Evolutionary conservation across 1,140 invertebrate genomes (phyloP), one percentile per base, ranked within the genome.

Genomic region (Drosophila prosaltans): DNA sequence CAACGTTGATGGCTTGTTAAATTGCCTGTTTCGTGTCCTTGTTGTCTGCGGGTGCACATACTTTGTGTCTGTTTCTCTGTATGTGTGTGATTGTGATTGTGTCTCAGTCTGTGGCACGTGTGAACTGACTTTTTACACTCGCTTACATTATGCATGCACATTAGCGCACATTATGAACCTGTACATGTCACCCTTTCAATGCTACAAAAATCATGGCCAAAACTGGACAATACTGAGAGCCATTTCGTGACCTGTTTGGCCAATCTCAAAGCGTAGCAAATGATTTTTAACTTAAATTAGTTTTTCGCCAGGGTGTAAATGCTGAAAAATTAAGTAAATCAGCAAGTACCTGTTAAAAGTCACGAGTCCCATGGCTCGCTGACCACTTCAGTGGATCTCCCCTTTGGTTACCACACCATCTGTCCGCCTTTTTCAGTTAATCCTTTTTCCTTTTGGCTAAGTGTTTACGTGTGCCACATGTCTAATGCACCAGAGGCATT

Each of bases 1-100:
- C 83, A 88, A 79, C 83, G 83, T 88, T 88, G 83, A 88, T 88
- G 83, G 84, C 83, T 82, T 88, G 83, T 88, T 88, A 88, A 88
- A 88, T 89, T 83, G 83, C 83, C 83, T 83, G 83, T 89, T 89
- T 83, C 80, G 72, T 81, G 84, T 86, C 62, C 74, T 82, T 86
- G 78, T 63, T 77, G 79, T 82, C 74, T 82, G 75, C 62, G 74
- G 68, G 78, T 83, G 81, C 74, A 77, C 66, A 36, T 7, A 36
- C 32, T 6, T 36, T 36, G 67, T 68, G 39, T 58, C 36, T 40
- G 21, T 40, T 28, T 11, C 16, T 39, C 21, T 58, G 41, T 61
- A 28, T 32, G 39, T 45, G 40, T 59, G 10, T 59, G 32, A 36
- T 5, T 40, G 21, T 40, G 39, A 36, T 5, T 40, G 21, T 40